Evolutionary conservation across 2,113 vertebrate species (phyloP).

Genomic region (Tyrannus savana): DNA sequence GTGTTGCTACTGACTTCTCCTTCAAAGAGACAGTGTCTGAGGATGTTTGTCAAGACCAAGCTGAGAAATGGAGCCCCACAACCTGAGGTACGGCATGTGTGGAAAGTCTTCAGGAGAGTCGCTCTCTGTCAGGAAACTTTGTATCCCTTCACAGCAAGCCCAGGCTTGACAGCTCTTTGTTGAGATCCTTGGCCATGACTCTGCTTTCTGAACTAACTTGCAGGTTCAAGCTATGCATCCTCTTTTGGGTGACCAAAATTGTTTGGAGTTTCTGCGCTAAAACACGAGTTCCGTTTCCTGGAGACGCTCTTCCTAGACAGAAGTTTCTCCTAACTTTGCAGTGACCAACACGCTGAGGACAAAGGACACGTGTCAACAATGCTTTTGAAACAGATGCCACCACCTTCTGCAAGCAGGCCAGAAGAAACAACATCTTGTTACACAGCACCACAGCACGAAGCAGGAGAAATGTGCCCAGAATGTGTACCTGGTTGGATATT

Average conservation of each 20-base stretch:
- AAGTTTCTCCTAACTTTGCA: background rate
- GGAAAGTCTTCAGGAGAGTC: background rate
- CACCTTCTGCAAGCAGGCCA: background rate
- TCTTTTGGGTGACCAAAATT: background rate
- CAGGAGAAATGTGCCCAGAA: background rate
- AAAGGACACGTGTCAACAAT: background rate
- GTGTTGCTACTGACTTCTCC: background rate
- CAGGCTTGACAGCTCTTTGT: background rate
- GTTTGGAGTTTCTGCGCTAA: background rate
- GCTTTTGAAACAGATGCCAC: background rate
- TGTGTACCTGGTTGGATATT: fast-evolving
- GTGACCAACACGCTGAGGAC: background rate
- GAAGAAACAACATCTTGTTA: background rate
- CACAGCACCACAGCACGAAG: no score
- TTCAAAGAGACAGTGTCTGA: background rate
- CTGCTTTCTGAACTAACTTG: background rate
- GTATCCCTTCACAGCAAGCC: background rate
- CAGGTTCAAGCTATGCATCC: background rate
- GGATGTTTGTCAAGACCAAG: background rate
- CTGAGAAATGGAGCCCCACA: background rate
- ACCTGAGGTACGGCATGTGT: background rate
- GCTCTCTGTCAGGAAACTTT: background rate
- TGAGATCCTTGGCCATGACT: background rate
- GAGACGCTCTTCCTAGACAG: background rate
- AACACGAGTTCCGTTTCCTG: background rate